Percentiles rank a stretch among this genome's conserved stretches.
These are phyloP conservation scores for Apomyelois bistriatella DNA, from an alignment of 2,888 invertebrate species.

Conservation along the genomic window DNA sequence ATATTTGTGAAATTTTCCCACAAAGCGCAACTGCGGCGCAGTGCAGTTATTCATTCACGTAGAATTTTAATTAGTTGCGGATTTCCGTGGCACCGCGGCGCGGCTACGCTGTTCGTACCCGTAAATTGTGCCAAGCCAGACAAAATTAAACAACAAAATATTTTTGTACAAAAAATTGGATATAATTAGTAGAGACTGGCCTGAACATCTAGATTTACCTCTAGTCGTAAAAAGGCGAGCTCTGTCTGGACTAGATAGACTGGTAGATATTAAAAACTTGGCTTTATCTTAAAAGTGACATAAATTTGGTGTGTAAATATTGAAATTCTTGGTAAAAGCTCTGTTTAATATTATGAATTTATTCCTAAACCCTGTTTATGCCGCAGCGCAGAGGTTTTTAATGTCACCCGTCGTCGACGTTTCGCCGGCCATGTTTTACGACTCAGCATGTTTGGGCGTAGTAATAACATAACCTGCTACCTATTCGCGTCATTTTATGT, in stretches of 20 bases:
- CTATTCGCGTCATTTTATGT: neutral
- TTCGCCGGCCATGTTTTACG: conserved; percentile 12
- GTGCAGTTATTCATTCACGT: conserved; percentile 66
- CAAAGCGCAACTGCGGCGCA: conserved; percentile 40
- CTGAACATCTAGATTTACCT: conserved; percentile 6
- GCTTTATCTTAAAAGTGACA: conserved; percentile 35
- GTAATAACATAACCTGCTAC: conserved; percentile 4
- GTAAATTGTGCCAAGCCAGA: conserved; percentile 40
- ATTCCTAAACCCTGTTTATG: conserved; percentile 13
- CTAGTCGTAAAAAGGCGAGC: neutral
- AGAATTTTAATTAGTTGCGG: conserved; percentile 74
- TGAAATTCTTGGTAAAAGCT: conserved; percentile 8
- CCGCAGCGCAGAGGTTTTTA: conserved; percentile 11
- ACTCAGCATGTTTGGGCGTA: conserved; percentile 7
- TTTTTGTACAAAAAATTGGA: neutral
- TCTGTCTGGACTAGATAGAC: neutral
- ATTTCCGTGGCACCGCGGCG: conserved; percentile 50
- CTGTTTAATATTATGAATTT: conserved; percentile 10
- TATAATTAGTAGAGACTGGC: neutral
- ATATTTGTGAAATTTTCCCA: conserved; percentile 33
- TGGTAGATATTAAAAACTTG: neutral
- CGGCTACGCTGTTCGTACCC: conserved; percentile 32
- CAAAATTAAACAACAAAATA: conserved; percentile 21
- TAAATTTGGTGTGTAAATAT: conserved; percentile 23
- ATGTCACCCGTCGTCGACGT: conserved; percentile 11